phyloP scores from a whole-genome alignment of 2,888 invertebrate genomes.

The Clistopyga incitator region DNA sequence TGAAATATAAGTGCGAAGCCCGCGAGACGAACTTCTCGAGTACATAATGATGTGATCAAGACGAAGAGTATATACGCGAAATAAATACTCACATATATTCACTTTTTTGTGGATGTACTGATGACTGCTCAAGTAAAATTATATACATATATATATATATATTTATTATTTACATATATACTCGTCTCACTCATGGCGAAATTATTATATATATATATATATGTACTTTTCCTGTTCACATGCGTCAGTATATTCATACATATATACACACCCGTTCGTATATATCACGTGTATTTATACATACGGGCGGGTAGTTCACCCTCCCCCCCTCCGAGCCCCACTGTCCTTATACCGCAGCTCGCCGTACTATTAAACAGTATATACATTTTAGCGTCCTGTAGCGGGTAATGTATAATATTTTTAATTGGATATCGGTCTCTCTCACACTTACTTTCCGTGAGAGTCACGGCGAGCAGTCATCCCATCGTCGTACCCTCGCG shows the following conservation, averaged over 20 bases:
- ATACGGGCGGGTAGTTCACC: constrained; percentile 41
- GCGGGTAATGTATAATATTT: constrained; percentile 84
- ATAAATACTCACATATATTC: background rate
- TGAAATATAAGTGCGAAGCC: constrained; percentile 14
- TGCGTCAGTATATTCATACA: background rate
- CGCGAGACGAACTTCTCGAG: constrained; percentile 33
- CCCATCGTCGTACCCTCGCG: constrained; percentile 31
- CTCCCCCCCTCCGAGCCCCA: background rate
- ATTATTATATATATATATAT: too few relatives aligned
- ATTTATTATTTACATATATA: too few relatives aligned
- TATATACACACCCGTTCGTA: background rate
- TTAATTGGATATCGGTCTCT: constrained; percentile 83
- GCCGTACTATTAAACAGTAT: constrained; percentile 81
- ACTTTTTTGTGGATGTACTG: background rate
- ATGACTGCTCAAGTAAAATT: too few relatives aligned
- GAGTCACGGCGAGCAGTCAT: constrained; percentile 27
- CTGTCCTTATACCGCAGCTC: constrained; percentile 37
- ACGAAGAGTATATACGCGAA: constrained; percentile 25
- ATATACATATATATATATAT: background rate
- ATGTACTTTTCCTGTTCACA: too few relatives aligned
- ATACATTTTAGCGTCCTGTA: constrained; percentile 81
- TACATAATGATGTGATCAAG: constrained; percentile 42
- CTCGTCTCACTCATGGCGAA: too few relatives aligned
- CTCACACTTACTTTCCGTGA: constrained; percentile 63
- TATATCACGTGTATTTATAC: background rate